Percentiles rank a stretch among this genome's conserved stretches.
Evolutionary conservation across 1,140 invertebrate genomes (phyloP).

Genomic region (Uloborus diversus): DNA sequence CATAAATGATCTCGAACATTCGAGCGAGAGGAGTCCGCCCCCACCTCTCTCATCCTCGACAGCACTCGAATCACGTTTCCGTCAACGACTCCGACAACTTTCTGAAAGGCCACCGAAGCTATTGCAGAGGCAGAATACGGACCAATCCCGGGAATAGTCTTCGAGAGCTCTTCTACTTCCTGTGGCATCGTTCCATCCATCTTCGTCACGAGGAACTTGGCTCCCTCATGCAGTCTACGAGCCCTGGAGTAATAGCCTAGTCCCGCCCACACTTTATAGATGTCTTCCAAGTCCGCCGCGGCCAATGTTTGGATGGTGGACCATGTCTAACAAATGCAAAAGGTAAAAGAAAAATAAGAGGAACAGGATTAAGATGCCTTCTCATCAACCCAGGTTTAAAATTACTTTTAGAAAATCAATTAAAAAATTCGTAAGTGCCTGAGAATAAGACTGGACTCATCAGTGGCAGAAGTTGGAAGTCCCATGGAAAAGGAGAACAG

Average conservation of each 20-base stretch:
- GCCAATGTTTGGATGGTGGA: constrained; percentile 66
- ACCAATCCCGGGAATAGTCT: constrained; percentile 67
- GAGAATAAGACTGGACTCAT: too few species aligned
- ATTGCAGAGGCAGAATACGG: constrained; percentile 69
- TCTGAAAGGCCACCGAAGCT: constrained; percentile 67
- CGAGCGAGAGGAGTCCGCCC: constrained; percentile 60
- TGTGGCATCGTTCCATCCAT: constrained; percentile 63
- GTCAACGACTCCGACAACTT: constrained; percentile 67
- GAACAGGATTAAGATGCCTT: too few species aligned
- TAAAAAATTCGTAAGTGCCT: too few species aligned
- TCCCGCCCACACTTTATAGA: constrained; percentile 68
- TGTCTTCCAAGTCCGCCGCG: constrained; percentile 65
- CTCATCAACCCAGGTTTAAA: too few species aligned
- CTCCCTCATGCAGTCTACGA: constrained; percentile 66
- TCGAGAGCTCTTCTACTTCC: constrained; percentile 60
- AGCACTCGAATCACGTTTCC: constrained; percentile 69
- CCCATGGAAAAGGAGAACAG: too few species aligned
- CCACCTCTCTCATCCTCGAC: constrained; percentile 65
- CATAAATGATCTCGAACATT: constrained; percentile 30
- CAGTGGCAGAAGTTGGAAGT: too few species aligned
- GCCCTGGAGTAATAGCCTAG: constrained; percentile 69
- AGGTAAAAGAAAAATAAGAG: too few species aligned
- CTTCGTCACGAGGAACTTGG: constrained; percentile 64
- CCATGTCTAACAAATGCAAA: constrained; percentile 62
- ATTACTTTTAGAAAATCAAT: too few species aligned